Evolutionary conservation across 2,113 vertebrate species (phyloP).

Genomic region (Struthidea cinerea): DNA sequence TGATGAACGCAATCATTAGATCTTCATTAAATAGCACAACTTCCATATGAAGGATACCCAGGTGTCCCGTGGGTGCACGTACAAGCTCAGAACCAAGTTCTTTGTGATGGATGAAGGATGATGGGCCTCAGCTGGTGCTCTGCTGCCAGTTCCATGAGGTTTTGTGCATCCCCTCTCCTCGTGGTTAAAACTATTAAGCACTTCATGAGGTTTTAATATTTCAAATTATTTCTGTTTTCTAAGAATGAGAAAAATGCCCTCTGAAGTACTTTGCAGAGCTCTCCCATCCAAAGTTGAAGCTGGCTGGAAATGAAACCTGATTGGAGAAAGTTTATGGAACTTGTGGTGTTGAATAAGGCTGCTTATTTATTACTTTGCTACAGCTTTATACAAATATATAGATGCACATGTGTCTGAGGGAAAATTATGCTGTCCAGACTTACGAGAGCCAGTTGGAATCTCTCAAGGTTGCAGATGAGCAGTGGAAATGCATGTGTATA

Average conservation of each 20-base stretch:
- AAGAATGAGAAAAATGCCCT: background rate
- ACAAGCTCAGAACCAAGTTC: background rate
- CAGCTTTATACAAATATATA: constrained; percentile 15
- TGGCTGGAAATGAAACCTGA: background rate
- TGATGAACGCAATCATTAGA: background rate
- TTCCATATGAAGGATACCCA: fast-evolving
- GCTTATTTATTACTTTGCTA: constrained; percentile 49
- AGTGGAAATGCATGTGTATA: background rate
- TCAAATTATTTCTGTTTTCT: background rate
- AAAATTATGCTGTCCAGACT: constrained; percentile 30
- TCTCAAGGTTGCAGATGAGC: constrained; percentile 55
- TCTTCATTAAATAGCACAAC: background rate
- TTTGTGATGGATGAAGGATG: background rate
- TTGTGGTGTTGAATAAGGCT: background rate
- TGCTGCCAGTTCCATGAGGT: background rate
- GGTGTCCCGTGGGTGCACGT: fast-evolving
- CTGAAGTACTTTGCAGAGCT: background rate
- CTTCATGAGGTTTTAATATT: background rate
- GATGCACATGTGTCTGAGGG: background rate
- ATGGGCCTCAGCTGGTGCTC: fast-evolving
- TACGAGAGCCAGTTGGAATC: background rate
- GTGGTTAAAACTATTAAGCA: background rate
- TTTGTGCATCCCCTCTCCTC: background rate
- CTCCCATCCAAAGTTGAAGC: fast-evolving
- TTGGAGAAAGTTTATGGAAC: background rate